Evolutionary conservation across 2,113 vertebrate genomes (phyloP).

Genomic region (Nycticryphes semicollaris): DNA sequence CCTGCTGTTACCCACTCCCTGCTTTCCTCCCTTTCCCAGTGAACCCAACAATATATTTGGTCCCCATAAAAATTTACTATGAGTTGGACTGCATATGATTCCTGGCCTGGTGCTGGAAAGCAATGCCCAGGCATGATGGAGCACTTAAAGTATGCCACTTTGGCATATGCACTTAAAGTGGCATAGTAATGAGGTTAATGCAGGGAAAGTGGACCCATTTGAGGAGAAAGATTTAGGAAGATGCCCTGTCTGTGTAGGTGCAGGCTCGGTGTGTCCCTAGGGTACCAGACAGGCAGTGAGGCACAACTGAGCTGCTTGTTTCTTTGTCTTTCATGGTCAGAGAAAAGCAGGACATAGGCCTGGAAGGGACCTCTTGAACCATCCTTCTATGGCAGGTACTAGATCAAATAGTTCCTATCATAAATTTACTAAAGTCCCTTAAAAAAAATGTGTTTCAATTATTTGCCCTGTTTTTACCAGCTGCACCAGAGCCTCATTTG

Average conservation of each 20-base stretch:
- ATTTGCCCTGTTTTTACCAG: background rate
- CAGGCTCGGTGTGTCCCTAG: background rate
- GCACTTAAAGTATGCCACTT: background rate
- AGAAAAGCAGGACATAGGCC: background rate
- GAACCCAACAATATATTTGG: background rate
- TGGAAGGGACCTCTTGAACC: background rate
- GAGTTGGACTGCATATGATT: background rate
- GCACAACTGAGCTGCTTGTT: background rate
- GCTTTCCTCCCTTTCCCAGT: background rate
- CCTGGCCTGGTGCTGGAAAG: background rate
- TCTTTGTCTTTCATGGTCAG: background rate
- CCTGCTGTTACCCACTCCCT: background rate
- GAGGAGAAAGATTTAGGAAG: background rate
- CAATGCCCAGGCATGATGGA: fast-evolving
- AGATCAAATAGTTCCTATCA: background rate
- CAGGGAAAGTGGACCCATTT: background rate
- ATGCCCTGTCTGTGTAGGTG: background rate
- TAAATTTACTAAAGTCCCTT: background rate
- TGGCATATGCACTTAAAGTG: too few relatives aligned
- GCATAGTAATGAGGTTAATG: background rate
- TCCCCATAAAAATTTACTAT: background rate
- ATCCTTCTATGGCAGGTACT: background rate
- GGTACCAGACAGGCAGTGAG: background rate
- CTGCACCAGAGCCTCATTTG: background rate
- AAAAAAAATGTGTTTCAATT: background rate